A percentile compares a stretch with the other conserved stretches of the same genome.
Evolutionary conservation across 2,113 vertebrate species (phyloP).

Genomic region (Camarhynchus parvulus): DNA sequence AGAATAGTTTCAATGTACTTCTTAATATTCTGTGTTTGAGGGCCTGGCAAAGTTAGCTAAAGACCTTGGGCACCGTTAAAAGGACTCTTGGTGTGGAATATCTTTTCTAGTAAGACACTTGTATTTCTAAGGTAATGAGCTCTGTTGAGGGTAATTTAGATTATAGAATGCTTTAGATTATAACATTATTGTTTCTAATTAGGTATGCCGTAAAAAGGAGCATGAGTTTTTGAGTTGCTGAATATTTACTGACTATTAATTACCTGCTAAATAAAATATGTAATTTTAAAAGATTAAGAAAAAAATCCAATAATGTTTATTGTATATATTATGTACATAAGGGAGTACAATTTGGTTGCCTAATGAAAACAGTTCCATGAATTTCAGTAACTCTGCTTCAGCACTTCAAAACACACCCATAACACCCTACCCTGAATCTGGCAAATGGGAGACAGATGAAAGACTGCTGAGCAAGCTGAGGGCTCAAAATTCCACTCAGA

Average conservation of each 20-base stretch:
- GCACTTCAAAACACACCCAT: background rate
- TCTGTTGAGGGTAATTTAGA: background rate
- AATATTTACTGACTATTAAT: background rate
- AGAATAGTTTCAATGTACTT: background rate
- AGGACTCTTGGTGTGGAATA: background rate
- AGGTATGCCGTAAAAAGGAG: background rate
- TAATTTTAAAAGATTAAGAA: background rate
- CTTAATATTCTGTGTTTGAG: background rate
- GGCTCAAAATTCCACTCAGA: background rate
- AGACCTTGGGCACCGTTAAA: background rate
- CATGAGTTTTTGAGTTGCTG: background rate
- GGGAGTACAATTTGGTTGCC: background rate
- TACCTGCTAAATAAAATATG: fast-evolving
- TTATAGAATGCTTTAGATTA: background rate
- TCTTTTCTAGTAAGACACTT: background rate
- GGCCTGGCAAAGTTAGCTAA: background rate
- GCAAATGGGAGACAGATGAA: background rate
- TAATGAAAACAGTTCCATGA: background rate
- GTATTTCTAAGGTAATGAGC: background rate
- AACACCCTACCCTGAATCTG: fast-evolving
- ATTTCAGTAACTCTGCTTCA: background rate
- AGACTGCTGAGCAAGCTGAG: background rate
- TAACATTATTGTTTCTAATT: background rate
- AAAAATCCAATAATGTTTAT: background rate
- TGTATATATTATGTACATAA: background rate